Conservation (phyloP, 2,888 invertebrate species). For the Lymantria dispar region DNA sequence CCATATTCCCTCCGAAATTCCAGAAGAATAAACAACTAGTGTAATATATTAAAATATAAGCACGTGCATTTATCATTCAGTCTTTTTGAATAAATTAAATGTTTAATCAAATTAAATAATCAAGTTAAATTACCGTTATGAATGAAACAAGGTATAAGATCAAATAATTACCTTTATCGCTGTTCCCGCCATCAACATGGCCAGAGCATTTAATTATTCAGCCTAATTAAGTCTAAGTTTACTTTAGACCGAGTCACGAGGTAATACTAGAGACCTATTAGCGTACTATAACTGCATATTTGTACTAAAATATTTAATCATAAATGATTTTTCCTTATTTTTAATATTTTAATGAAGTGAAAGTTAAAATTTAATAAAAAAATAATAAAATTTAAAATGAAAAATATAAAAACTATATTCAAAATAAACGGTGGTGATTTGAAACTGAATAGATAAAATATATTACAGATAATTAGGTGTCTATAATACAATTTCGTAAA, state of each 20-base stretch:
- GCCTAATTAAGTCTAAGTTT: conserved; percentile 30
- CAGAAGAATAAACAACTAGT: too few species aligned
- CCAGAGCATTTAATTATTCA: conserved; percentile 32
- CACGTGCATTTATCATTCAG: too few species aligned
- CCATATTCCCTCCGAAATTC: too few species aligned
- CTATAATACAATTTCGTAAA: too few species aligned
- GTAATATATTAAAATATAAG: too few species aligned
- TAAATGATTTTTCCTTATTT: not conserved
- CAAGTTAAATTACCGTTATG: conserved; percentile 5
- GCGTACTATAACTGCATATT: not conserved
- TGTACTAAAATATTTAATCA: not conserved
- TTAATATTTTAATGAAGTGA: not conserved
- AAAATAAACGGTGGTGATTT: too few species aligned
- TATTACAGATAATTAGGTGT: too few species aligned
- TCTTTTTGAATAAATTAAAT: not conserved
- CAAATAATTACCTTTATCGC: conserved; percentile 35
- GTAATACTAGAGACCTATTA: conserved; percentile 7
- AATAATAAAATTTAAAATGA: too few species aligned
- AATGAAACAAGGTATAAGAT: conserved; percentile 22
- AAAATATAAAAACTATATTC: too few species aligned
- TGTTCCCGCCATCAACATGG: conserved; percentile 18
- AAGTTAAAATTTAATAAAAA: too few species aligned
- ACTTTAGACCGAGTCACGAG: conserved; percentile 33
- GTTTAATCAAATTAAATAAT: not conserved
- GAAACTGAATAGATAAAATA: too few species aligned